A percentile compares a stretch with the other conserved stretches of the same genome.
Evolutionary conservation across 2,888 invertebrate genomes (phyloP).

Genomic region (Eupelmus urozonus): DNA sequence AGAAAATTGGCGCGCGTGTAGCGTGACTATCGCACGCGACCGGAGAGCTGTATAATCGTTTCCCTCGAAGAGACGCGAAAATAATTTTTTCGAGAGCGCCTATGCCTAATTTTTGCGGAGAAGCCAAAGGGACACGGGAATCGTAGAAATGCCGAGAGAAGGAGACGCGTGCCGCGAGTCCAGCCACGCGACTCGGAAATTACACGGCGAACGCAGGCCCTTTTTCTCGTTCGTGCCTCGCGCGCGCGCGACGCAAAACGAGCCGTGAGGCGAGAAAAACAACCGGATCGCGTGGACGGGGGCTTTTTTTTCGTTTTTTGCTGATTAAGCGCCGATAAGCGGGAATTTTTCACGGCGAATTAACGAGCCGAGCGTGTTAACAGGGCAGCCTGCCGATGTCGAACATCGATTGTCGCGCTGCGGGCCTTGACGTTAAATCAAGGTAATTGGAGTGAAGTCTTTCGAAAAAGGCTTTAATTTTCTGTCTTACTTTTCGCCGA

Average conservation of each 20-base stretch:
- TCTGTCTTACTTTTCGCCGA: too few species aligned
- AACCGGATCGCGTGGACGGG: background rate
- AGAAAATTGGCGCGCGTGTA: slow-evolving; percentile 68
- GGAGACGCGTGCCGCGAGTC: slow-evolving; percentile 26
- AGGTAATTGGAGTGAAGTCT: too few species aligned
- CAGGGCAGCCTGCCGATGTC: background rate
- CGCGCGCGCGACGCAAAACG: background rate
- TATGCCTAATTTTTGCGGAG: background rate
- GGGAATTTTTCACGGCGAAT: slow-evolving; percentile 12
- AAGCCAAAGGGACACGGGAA: background rate
- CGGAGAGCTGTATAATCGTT: slow-evolving; percentile 62
- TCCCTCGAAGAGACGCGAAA: slow-evolving; percentile 60
- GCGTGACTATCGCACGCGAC: slow-evolving; percentile 72
- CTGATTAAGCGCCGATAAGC: background rate
- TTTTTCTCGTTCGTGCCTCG: background rate
- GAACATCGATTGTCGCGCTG: background rate
- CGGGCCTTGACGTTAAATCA: too few species aligned
- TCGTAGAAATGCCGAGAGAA: slow-evolving; percentile 17
- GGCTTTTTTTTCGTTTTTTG: background rate
- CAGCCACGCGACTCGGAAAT: slow-evolving; percentile 8
- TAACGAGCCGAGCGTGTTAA: background rate
- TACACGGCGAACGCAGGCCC: slow-evolving; percentile 15
- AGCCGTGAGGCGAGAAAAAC: slow-evolving; percentile 10
- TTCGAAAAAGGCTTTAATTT: too few species aligned
- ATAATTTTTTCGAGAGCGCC: slow-evolving; percentile 54